Evolutionary conservation across 2,888 invertebrate genomes (phyloP).

Genomic region (Drosophila basisetae): DNA sequence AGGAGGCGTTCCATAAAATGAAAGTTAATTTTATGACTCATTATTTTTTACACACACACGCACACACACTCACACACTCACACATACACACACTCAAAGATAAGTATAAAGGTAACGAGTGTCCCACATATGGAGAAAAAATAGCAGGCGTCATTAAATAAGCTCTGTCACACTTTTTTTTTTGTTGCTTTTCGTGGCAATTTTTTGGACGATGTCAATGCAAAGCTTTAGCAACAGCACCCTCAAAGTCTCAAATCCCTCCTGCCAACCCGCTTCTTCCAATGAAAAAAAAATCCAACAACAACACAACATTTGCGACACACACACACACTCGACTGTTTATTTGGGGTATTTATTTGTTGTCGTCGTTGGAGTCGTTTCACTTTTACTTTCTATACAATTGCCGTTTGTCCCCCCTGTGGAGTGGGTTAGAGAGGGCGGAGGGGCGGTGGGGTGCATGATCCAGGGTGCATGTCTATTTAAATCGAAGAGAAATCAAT

Average conservation of each 20-base stretch:
- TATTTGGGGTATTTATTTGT: slow-evolving; percentile 76
- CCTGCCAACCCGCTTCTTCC: background rate
- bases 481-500: slow-evolving; percentile 79
- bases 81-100: slow-evolving; percentile 21
- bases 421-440: background rate
- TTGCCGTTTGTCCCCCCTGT: slow-evolving; percentile 42
- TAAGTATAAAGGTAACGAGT: slow-evolving; percentile 29
- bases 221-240: slow-evolving; percentile 21
- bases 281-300: background rate
- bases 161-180: slow-evolving; percentile 67
- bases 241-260: background rate
- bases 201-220: slow-evolving; percentile 37
- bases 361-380: slow-evolving; percentile 60
- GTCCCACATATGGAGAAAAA: slow-evolving; percentile 37
- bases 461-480: slow-evolving; percentile 61
- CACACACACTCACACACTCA: slow-evolving; percentile 26
- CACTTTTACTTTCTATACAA: slow-evolving; percentile 70
- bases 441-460: background rate
- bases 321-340: slow-evolving; percentile 47
- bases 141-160: slow-evolving; percentile 66
- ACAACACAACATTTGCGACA: slow-evolving; percentile 9
- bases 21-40: slow-evolving; percentile 75
- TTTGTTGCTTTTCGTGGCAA: slow-evolving; percentile 15
- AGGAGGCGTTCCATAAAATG: slow-evolving; percentile 27
- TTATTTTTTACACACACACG: slow-evolving; percentile 62